Conservation (phyloP, 1,140 invertebrate species). For the Ceratina japonica region DNA sequence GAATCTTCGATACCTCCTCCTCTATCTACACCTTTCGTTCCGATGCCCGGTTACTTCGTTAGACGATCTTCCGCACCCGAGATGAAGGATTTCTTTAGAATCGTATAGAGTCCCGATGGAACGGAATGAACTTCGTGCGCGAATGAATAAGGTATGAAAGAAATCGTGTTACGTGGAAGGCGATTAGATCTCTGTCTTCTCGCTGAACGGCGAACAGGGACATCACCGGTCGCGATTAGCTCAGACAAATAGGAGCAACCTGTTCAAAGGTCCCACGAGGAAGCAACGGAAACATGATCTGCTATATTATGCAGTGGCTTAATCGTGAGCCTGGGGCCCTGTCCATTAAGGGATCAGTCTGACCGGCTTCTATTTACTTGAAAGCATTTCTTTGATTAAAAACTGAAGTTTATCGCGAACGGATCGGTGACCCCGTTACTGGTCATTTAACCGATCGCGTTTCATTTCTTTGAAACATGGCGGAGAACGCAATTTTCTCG, state of each 20-base stretch:
- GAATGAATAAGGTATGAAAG: no score
- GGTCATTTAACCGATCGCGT: slow-evolving; percentile 16
- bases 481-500: not conserved
- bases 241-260: slow-evolving; percentile 22
- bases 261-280: slow-evolving; percentile 47
- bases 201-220: not conserved
- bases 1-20: slow-evolving; percentile 17
- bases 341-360: slow-evolving; percentile 38
- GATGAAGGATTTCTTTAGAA: not conserved
- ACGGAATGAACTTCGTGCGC: not conserved
- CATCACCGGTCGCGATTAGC: slow-evolving; percentile 41
- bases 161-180: no score
- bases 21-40: not conserved
- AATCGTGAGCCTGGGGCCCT: slow-evolving; percentile 58
- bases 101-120: not conserved
- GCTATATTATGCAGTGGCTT: slow-evolving; percentile 63
- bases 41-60: not conserved
- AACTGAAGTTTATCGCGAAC: slow-evolving; percentile 20
- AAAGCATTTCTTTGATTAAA: slow-evolving; percentile 11
- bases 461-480: not conserved
- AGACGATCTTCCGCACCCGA: not conserved
- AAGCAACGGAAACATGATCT: slow-evolving; percentile 12
- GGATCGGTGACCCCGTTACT: slow-evolving; percentile 26
- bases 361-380: slow-evolving; percentile 15
- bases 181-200: slow-evolving; percentile 26